Evolutionary conservation across 2,888 invertebrate genomes (phyloP).

Genomic region (Acronicta aceris): DNA sequence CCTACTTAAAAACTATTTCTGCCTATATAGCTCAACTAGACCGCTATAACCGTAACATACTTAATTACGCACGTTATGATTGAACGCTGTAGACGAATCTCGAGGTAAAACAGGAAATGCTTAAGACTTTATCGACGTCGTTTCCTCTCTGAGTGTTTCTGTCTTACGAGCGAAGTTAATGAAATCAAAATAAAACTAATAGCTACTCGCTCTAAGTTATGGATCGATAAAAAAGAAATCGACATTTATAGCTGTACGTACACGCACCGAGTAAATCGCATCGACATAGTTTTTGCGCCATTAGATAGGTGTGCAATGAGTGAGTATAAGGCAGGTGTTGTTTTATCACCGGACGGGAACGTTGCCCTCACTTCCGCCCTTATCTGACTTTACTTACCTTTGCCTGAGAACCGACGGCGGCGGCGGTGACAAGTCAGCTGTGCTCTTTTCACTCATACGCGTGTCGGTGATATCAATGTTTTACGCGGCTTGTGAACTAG

Average conservation of each 20-base stretch:
- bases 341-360: slow-evolving; percentile 79
- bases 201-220: slow-evolving; percentile 19
- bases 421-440: slow-evolving; percentile 73
- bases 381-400: slow-evolving; percentile 83
- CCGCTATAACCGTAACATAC: slow-evolving; percentile 13
- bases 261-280: slow-evolving; percentile 30
- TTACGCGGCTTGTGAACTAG: slow-evolving; percentile 12
- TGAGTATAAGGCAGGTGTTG: slow-evolving; percentile 74
- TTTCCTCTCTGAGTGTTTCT: slow-evolving; percentile 32
- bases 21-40: slow-evolving; percentile 2
- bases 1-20: neutral
- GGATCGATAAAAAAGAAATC: slow-evolving; percentile 27
- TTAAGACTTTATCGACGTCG: slow-evolving; percentile 40
- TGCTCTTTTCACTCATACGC: slow-evolving; percentile 51
- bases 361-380: slow-evolving; percentile 86
- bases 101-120: slow-evolving; percentile 34
- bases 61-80: slow-evolving; percentile 38
- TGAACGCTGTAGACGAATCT: slow-evolving; percentile 22
- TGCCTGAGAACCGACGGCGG: slow-evolving; percentile 75
- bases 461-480: slow-evolving; percentile 24
- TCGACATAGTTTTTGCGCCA: slow-evolving; percentile 46
- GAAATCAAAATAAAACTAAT: slow-evolving; percentile 30
- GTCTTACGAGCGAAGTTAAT: slow-evolving; percentile 23
- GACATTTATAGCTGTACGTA: slow-evolving; percentile 28
- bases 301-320: slow-evolving; percentile 55